Evolutionary conservation across 2,888 invertebrate genomes (phyloP).

Genomic region (Cheilosia urbana): DNA sequence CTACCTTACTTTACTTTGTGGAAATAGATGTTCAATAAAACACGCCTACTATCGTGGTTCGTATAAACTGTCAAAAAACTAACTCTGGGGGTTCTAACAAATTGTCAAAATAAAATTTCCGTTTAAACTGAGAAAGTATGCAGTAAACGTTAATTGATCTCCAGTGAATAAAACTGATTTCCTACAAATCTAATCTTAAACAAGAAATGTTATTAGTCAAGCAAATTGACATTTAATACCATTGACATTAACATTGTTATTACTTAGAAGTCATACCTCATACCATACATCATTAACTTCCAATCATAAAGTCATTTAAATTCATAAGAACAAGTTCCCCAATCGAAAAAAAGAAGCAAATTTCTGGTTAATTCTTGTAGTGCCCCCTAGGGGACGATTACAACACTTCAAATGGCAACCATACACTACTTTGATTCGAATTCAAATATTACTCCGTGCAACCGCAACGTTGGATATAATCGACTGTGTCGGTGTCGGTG

Average conservation of each 20-base stretch:
- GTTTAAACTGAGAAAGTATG: too few species aligned
- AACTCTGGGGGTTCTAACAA: too few species aligned
- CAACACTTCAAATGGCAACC: constrained; percentile 43
- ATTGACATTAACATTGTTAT: background rate
- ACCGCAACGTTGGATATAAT: background rate
- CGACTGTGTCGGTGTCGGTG: background rate
- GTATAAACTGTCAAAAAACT: too few species aligned
- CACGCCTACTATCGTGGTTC: too few species aligned
- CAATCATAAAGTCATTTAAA: constrained; percentile 39
- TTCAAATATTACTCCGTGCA: constrained; percentile 22
- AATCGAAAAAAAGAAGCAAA: constrained; percentile 30
- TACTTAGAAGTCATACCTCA: too few species aligned
- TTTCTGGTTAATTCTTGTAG: constrained; percentile 6
- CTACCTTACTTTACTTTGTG: too few species aligned
- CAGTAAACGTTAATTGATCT: too few species aligned
- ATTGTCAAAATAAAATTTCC: too few species aligned
- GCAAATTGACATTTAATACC: background rate
- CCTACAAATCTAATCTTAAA: too few species aligned
- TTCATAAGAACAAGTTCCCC: constrained; percentile 37
- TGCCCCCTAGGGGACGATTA: constrained; percentile 26
- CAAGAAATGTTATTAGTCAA: too few species aligned
- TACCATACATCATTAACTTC: constrained; percentile 31
- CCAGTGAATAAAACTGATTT: too few species aligned
- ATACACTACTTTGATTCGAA: background rate
- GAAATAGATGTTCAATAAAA: too few species aligned